phyloP scores from a whole-genome alignment of 1,140 invertebrate species.

The Notospermus geniculatus region DNA sequence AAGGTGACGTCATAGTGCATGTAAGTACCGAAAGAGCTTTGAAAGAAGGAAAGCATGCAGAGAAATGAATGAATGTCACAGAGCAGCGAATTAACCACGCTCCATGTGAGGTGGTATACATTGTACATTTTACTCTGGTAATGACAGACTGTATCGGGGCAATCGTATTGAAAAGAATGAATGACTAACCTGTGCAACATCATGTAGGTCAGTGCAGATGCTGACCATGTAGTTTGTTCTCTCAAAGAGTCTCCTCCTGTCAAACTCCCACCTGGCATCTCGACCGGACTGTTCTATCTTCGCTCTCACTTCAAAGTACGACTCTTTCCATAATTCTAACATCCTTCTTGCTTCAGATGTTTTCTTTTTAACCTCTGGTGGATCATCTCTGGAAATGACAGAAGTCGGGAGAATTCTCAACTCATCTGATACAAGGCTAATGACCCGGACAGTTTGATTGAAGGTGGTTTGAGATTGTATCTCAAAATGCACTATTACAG shows the following conservation, averaged over 20 bases:
- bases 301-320: conserved; percentile 65
- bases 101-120: too few species aligned
- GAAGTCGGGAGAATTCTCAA: too few species aligned
- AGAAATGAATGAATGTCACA: too few species aligned
- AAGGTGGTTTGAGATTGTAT: conserved; percentile 53
- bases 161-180: too few species aligned
- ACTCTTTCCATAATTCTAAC: conserved; percentile 72
- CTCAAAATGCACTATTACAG: conserved; percentile 56
- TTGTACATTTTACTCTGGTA: too few species aligned
- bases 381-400: conserved; percentile 38
- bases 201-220: conserved; percentile 74
- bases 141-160: too few species aligned
- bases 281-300: conserved; percentile 80
- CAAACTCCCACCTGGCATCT: conserved; percentile 86
- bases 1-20: too few species aligned
- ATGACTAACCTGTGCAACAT: conserved; percentile 69
- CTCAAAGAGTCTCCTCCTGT: conserved; percentile 74
- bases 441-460: too few species aligned
- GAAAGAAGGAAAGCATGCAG: too few species aligned
- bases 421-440: too few species aligned
- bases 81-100: too few species aligned
- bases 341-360: conserved; percentile 60
- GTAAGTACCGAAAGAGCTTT: too few species aligned
- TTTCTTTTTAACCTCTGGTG: conserved; percentile 55
- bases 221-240: conserved; percentile 76